phyloP scores from a whole-genome alignment of 2,113 vertebrate genomes.

The Charina bottae region DNA sequence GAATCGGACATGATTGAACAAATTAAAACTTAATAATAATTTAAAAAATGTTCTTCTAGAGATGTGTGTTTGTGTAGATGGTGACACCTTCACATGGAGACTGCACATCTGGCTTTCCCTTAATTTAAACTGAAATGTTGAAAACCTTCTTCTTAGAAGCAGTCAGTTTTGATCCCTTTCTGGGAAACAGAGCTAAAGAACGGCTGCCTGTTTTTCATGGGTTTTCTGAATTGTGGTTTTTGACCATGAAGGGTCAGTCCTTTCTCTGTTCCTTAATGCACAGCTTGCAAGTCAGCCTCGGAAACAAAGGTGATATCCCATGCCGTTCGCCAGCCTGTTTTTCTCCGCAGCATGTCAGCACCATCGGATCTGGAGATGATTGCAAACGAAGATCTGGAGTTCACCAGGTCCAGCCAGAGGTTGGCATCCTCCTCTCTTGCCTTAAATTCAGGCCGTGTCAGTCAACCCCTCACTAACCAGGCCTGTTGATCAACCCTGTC shows the following conservation, averaged over 20 bases:
- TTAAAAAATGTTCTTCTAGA: background rate
- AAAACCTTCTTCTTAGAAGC: background rate
- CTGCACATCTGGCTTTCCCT: background rate
- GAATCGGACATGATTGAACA: too few species aligned
- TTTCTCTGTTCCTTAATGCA: background rate
- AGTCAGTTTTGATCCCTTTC: background rate
- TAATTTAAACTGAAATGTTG: background rate
- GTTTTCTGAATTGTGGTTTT: background rate
- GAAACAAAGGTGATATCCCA: constrained; percentile 88
- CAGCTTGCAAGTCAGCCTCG: constrained; percentile 92
- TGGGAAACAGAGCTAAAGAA: too few species aligned
- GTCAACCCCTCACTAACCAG: background rate
- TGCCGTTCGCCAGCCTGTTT: constrained; percentile 91
- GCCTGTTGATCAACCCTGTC: background rate
- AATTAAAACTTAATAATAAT: too few species aligned
- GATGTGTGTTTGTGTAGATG: background rate
- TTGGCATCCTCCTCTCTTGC: constrained; percentile 33
- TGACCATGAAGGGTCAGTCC: background rate
- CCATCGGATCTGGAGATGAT: constrained; percentile 99
- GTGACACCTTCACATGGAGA: background rate
- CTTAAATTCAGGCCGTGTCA: too few species aligned
- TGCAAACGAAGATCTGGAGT: constrained; percentile 93
- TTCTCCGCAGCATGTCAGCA: constrained; percentile 97
- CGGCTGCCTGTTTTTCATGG: too few species aligned
- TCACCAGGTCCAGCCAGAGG: constrained; percentile 89